phyloP scores from a whole-genome alignment of 2,888 invertebrate species.

The Incurvaria masculella region DNA sequence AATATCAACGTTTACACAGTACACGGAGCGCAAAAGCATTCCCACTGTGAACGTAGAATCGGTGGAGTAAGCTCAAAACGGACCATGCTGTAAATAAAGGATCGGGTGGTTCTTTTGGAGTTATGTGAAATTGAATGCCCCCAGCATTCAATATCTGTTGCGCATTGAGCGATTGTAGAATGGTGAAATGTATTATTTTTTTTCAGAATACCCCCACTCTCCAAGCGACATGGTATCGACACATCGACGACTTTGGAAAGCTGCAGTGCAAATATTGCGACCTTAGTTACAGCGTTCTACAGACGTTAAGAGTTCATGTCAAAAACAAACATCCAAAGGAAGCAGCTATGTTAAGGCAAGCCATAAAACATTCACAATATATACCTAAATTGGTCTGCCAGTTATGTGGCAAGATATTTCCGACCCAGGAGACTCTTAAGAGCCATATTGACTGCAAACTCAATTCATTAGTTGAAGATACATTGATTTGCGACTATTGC shows the following conservation, averaged over 20 bases:
- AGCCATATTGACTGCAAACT: constrained; percentile 16
- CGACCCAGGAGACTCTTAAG: constrained; percentile 15
- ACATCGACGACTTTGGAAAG: constrained; percentile 18
- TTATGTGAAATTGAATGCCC: too few relatives aligned
- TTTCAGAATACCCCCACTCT: constrained; percentile 13
- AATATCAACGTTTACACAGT: too few relatives aligned
- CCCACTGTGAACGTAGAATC: too few relatives aligned
- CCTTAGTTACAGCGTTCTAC: constrained; percentile 20
- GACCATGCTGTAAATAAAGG: too few relatives aligned
- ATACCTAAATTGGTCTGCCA: constrained; percentile 21
- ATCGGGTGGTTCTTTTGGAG: too few relatives aligned
- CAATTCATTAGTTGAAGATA: constrained; percentile 15
- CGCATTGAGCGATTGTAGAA: too few relatives aligned
- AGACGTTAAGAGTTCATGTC: constrained; percentile 22
- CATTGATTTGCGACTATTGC: constrained; percentile 20
- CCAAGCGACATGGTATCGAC: constrained; percentile 17
- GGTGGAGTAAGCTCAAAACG: too few relatives aligned
- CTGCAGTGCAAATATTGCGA: constrained; percentile 25
- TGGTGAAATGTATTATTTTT: too few relatives aligned
- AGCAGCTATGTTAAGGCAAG: constrained; percentile 14
- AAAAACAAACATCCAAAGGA: constrained; percentile 20
- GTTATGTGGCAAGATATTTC: constrained; percentile 20
- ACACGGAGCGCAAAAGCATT: too few relatives aligned
- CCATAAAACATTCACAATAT: constrained; percentile 17
- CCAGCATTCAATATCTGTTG: too few relatives aligned